Percentiles rank a stretch among this genome's conserved stretches.
Conservation (phyloP, 2,113 vertebrate species). For the Notothenia coriiceps region DNA sequence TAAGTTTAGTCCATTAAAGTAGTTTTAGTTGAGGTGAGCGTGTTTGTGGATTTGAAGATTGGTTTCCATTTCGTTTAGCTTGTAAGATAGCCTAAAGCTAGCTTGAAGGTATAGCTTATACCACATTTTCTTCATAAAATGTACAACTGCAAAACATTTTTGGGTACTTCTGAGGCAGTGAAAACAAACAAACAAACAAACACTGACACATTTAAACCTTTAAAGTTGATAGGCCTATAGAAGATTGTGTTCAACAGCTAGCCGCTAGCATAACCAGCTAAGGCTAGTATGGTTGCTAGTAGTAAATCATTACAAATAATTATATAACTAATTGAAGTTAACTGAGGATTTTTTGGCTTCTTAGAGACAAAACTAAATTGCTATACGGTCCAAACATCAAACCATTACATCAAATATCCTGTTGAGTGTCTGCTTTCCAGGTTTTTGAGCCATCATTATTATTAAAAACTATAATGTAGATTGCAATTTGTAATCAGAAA, state of each 20-base stretch:
- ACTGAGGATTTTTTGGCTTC: no score
- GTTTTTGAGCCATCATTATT: conserved; percentile 4
- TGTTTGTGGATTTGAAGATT: neutral
- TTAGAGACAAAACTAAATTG: no score
- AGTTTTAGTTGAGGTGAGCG: neutral
- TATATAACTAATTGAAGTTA: no score
- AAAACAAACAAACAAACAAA: no score
- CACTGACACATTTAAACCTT: no score
- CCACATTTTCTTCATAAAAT: no score
- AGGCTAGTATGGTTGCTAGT: no score
- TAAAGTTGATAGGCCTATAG: neutral
- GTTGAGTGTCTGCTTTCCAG: conserved; percentile 11
- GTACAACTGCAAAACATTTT: neutral
- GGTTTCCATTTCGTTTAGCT: neutral
- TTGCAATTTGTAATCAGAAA: conserved; percentile 29
- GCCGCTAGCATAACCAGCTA: neutral
- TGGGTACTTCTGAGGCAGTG: neutral
- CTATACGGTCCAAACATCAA: neutral
- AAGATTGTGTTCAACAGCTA: neutral
- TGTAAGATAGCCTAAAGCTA: neutral
- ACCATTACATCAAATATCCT: neutral
- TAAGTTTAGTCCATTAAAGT: neutral
- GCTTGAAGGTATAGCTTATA: neutral
- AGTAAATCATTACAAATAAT: no score
- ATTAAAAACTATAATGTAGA: neutral